A percentile compares a stretch with the other conserved stretches of the same genome.
phyloP scores from a whole-genome alignment of 2,888 invertebrate genomes.

The Emmelina monodactyla region DNA sequence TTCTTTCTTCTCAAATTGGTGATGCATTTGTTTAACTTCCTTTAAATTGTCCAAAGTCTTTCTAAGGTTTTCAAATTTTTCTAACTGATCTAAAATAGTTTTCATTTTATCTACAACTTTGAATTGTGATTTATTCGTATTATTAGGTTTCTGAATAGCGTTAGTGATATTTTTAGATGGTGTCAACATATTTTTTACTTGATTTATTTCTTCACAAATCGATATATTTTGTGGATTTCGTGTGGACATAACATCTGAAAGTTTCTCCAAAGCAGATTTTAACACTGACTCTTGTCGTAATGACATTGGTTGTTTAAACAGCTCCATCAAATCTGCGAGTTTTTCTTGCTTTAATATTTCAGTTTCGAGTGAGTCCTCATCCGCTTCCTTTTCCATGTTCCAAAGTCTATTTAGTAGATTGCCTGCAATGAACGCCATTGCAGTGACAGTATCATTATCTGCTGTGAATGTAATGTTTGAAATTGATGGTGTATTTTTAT shows the following conservation, averaged over 20 bases:
- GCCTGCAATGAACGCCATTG: slow-evolving; percentile 54
- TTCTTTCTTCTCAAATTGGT: too few species aligned
- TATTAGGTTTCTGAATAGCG: not conserved
- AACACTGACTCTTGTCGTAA: slow-evolving; percentile 44
- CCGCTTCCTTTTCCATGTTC: slow-evolving; percentile 44
- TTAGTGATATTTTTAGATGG: not conserved
- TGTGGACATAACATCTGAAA: slow-evolving; percentile 36
- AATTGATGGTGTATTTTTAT: slow-evolving; percentile 28
- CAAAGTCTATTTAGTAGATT: slow-evolving; percentile 51
- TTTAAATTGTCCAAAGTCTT: slow-evolving; percentile 22
- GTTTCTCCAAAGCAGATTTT: slow-evolving; percentile 38
- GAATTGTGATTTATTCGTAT: slow-evolving; percentile 4
- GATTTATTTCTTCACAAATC: slow-evolving; percentile 33
- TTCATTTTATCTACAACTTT: slow-evolving; percentile 26
- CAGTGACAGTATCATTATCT: slow-evolving; percentile 50
- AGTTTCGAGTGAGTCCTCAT: slow-evolving; percentile 32
- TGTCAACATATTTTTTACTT: slow-evolving; percentile 17
- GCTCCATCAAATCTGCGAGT: slow-evolving; percentile 39
- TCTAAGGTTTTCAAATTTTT: slow-evolving; percentile 36
- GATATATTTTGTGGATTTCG: slow-evolving; percentile 32
- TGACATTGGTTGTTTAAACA: slow-evolving; percentile 50
- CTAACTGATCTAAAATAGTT: slow-evolving; percentile 34
- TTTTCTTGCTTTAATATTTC: slow-evolving; percentile 44
- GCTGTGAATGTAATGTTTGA: slow-evolving; percentile 54
- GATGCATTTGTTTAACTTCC: slow-evolving; percentile 8